phyloP scores from a whole-genome alignment of 1,140 invertebrate genomes.

The Bombus confusus region DNA sequence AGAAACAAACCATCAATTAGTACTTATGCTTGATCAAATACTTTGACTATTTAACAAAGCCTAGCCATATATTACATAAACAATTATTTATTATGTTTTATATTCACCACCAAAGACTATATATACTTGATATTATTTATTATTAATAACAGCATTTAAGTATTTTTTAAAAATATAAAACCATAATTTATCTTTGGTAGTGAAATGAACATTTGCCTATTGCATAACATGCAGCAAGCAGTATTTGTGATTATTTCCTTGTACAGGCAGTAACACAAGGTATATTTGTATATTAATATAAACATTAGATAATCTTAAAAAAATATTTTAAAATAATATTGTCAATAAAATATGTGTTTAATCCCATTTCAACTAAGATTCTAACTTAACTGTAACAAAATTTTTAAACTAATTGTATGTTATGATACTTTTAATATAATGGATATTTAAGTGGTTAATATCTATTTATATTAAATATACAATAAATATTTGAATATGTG shows the following conservation, averaged over 20 bases:
- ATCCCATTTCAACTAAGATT: background rate
- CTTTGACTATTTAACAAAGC: constrained; percentile 53
- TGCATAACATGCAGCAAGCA: constrained; percentile 37
- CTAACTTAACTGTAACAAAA: background rate
- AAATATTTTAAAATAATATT: constrained; percentile 5
- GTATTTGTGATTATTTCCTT: constrained; percentile 2
- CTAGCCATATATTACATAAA: constrained; percentile 40
- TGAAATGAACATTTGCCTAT: constrained; percentile 32
- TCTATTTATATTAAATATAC: background rate
- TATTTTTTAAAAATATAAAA: background rate
- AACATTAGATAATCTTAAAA: constrained; percentile 11
- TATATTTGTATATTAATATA: constrained; percentile 4
- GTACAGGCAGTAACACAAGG: constrained; percentile 18
- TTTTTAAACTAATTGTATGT: background rate
- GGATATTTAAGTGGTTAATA: background rate
- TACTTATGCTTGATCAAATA: constrained; percentile 53
- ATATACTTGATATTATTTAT: background rate
- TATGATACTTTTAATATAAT: background rate
- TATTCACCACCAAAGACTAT: constrained; percentile 56
- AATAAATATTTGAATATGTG: background rate
- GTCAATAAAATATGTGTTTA: background rate
- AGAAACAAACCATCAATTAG: constrained; percentile 74
- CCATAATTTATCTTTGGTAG: constrained; percentile 14
- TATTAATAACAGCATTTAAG: background rate
- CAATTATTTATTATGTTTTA: constrained; percentile 25